phyloP scores from a whole-genome alignment of 2,797 vertebrate genomes.

The Rhinophrynus dorsalis region DNA sequence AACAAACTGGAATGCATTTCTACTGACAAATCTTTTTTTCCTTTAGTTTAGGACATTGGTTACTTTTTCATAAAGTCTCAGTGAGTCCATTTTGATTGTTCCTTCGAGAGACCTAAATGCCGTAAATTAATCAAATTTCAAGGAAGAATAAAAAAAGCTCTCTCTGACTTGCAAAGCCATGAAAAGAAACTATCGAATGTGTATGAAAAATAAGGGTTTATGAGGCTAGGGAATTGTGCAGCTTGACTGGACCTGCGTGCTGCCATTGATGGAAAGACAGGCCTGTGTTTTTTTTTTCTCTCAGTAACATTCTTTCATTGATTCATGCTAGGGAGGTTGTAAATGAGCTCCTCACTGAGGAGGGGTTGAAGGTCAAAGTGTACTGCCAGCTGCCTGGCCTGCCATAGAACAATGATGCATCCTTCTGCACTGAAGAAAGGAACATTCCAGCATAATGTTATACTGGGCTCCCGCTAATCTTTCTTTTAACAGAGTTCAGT shows the following conservation, averaged over 20 bases:
- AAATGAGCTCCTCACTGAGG: conserved; percentile 72
- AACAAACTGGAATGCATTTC: conserved; percentile 53
- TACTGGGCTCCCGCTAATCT: conserved; percentile 58
- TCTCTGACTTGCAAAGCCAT: conserved; percentile 69
- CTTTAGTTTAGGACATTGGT: conserved; percentile 63
- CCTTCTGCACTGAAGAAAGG: conserved; percentile 66
- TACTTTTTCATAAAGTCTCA: conserved; percentile 82
- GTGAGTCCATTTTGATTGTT: conserved; percentile 85
- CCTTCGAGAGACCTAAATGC: conserved; percentile 74
- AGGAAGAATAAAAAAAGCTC: conserved; percentile 73
- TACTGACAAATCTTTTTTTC: conserved; percentile 52
- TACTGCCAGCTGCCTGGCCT: conserved; percentile 85
- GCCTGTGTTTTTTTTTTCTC: conserved; percentile 74
- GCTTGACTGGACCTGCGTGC: conserved; percentile 65
- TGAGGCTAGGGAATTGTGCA: conserved; percentile 63
- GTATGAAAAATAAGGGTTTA: conserved; percentile 77
- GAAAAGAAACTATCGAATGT: conserved; percentile 74
- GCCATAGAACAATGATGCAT: conserved; percentile 66
- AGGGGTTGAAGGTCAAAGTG: conserved; percentile 76
- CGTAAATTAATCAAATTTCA: conserved; percentile 92
- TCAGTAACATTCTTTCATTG: conserved; percentile 74
- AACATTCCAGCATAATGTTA: conserved; percentile 55
- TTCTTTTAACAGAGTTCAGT: conserved; percentile 53
- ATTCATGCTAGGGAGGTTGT: conserved; percentile 67
- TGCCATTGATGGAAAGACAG: conserved; percentile 75